Conservation (phyloP, 2,888 invertebrate species). For the Leptinotarsa haldemani region DNA sequence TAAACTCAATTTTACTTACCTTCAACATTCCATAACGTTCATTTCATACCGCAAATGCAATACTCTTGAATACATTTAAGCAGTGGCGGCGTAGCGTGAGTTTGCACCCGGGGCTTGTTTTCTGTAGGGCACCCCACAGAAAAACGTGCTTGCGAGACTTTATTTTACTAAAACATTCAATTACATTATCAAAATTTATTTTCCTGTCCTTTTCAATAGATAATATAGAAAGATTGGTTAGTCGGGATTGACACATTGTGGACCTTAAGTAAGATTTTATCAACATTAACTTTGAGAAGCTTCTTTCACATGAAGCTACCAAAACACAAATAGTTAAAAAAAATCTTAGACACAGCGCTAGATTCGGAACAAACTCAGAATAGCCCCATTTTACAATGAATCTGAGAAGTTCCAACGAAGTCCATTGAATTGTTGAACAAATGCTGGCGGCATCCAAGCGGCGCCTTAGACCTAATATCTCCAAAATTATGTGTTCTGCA, state of each 20-base stretch:
- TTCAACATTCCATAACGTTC: too few relatives aligned
- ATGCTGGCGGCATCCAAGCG: constrained; percentile 27
- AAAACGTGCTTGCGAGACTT: constrained; percentile 16
- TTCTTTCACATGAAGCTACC: constrained; percentile 19
- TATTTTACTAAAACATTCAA: constrained; percentile 24
- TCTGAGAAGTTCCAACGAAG: constrained; percentile 18
- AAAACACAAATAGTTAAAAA: constrained; percentile 25
- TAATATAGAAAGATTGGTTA: constrained; percentile 23
- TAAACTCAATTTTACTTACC: too few relatives aligned
- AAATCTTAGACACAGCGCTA: constrained; percentile 1
- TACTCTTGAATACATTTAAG: too few relatives aligned
- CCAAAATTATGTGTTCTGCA: constrained; percentile 8
- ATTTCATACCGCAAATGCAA: too few relatives aligned
- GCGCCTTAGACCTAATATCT: constrained; percentile 27
- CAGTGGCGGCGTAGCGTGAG: constrained; percentile 16
- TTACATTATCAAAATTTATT: constrained; percentile 22
- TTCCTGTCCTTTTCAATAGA: constrained; percentile 18
- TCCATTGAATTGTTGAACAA: neutral
- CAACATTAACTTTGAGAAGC: constrained; percentile 13
- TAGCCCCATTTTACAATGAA: constrained; percentile 21
- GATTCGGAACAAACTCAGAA: constrained; percentile 27
- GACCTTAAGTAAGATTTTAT: too few relatives aligned
- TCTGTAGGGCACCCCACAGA: constrained; percentile 22
- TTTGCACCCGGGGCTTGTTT: constrained; percentile 25
- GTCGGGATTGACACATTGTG: constrained; percentile 20